A percentile compares a stretch with the other conserved stretches of the same genome.
These are phyloP conservation scores for Cordilura impudica DNA, from an alignment of 2,888 invertebrate species.

Conservation along the genomic window DNA sequence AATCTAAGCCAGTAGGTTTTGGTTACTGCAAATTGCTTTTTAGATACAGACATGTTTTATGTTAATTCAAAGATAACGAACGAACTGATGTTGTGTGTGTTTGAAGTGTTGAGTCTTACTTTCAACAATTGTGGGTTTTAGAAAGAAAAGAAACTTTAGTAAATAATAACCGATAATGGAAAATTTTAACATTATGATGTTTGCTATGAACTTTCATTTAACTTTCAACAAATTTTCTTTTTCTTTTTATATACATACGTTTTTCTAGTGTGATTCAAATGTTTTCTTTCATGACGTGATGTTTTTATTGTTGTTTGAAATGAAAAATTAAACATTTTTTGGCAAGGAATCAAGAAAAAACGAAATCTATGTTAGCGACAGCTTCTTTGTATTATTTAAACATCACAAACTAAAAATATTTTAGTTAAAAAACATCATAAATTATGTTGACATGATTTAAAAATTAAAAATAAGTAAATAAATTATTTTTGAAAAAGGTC, in stretches of 20 bases:
- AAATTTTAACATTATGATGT: background rate
- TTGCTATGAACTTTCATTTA: background rate
- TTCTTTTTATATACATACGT: no score
- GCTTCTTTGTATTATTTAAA: constrained; percentile 3
- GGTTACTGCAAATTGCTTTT: constrained; percentile 29
- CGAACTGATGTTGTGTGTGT: background rate
- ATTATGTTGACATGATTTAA: background rate
- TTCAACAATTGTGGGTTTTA: constrained; percentile 2
- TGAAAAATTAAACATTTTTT: constrained; percentile 27
- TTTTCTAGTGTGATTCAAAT: background rate
- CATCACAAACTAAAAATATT: constrained; percentile 36
- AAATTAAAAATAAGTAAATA: background rate
- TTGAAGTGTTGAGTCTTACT: background rate
- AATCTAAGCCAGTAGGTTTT: constrained; percentile 42
- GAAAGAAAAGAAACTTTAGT: constrained; percentile 3
- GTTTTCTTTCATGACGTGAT: background rate
- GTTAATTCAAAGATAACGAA: constrained; percentile 41
- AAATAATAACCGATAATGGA: background rate
- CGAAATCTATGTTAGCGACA: constrained; percentile 4
- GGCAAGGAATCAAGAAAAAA: constrained; percentile 39
- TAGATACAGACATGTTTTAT: constrained; percentile 31
- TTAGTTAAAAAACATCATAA: constrained; percentile 4
- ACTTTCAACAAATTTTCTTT: background rate
- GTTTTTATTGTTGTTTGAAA: background rate
- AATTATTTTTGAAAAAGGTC: no score